These are phyloP conservation scores for Cacajao melanocephalus DNA, from an alignment of 2,797 vertebrate species.

Conservation along the genomic window DNA sequence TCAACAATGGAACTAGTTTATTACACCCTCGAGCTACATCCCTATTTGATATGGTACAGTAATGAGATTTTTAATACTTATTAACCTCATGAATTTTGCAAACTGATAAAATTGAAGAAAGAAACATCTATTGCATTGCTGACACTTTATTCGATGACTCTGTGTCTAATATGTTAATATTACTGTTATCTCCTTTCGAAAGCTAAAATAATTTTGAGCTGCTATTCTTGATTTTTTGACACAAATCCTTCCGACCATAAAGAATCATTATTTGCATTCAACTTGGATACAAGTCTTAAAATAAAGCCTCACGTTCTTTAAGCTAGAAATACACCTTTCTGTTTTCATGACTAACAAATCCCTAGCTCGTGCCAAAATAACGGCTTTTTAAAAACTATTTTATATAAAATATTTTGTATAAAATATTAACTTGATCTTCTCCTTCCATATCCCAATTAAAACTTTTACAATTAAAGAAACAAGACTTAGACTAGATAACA, in stretches of 20 bases:
- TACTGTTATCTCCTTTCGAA: slow-evolving; percentile 36
- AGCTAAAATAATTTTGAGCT: slow-evolving; percentile 50
- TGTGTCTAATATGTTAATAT: slow-evolving; percentile 63
- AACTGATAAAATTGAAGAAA: slow-evolving; percentile 76
- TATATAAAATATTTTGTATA: neutral
- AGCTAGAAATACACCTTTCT: neutral
- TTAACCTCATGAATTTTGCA: slow-evolving; percentile 81
- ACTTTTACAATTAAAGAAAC: neutral
- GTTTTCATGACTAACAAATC: slow-evolving; percentile 10
- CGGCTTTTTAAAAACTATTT: neutral
- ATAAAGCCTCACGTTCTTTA: slow-evolving; percentile 12
- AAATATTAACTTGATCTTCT: neutral
- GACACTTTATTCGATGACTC: slow-evolving; percentile 55
- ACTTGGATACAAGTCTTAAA: slow-evolving; percentile 38
- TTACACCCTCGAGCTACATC: slow-evolving; percentile 73
- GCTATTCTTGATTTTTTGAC: neutral
- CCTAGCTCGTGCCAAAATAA: neutral
- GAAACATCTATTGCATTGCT: slow-evolving; percentile 59
- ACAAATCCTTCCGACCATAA: slow-evolving; percentile 37
- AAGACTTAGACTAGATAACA: neutral
- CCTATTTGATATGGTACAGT: slow-evolving; percentile 69
- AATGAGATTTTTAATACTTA: slow-evolving; percentile 80
- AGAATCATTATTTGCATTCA: slow-evolving; percentile 39
- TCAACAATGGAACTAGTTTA: slow-evolving; percentile 71
- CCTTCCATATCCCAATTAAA: neutral